phyloP scores from a whole-genome alignment of 2,888 invertebrate genomes.

The Cheilosia pagana region DNA sequence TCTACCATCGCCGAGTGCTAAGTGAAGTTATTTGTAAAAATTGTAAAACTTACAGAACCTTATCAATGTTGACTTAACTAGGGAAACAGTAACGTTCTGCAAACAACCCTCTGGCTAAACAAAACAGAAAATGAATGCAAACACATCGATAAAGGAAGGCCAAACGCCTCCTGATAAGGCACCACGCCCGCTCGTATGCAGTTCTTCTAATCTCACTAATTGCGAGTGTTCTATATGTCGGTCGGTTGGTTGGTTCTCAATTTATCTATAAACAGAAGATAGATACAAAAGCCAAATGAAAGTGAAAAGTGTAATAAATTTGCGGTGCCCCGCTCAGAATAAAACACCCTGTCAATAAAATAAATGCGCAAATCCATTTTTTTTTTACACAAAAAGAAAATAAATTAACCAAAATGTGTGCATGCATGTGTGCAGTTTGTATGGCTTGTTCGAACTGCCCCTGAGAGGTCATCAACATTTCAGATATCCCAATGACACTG shows the following conservation, averaged over 20 bases:
- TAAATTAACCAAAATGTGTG: constrained; percentile 50
- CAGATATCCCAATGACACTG: constrained; percentile 63
- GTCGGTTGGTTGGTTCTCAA: constrained; percentile 6
- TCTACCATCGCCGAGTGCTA: neutral
- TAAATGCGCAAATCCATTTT: constrained; percentile 24
- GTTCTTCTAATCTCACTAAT: constrained; percentile 28
- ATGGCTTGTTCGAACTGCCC: constrained; percentile 43
- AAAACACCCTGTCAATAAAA: constrained; percentile 43
- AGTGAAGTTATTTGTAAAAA: constrained; percentile 12
- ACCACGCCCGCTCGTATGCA: constrained; percentile 6
- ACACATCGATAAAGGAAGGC: constrained; percentile 15
- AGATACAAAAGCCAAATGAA: constrained; percentile 43
- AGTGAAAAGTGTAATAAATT: constrained; percentile 64
- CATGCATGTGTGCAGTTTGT: constrained; percentile 25
- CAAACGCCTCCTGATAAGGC: constrained; percentile 24
- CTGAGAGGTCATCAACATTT: constrained; percentile 70
- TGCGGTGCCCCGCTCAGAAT: constrained; percentile 19
- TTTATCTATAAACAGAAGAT: constrained; percentile 19
- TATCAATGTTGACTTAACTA: constrained; percentile 17
- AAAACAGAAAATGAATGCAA: neutral
- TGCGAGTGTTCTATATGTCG: neutral
- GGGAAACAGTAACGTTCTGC: neutral
- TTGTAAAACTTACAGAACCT: constrained; percentile 5
- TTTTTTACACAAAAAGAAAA: constrained; percentile 3
- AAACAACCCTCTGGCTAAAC: constrained; percentile 10